Base-by-base conservation (phyloP, 2,797 vertebrate genomes). In the Enteromius paludinosus region DNA sequence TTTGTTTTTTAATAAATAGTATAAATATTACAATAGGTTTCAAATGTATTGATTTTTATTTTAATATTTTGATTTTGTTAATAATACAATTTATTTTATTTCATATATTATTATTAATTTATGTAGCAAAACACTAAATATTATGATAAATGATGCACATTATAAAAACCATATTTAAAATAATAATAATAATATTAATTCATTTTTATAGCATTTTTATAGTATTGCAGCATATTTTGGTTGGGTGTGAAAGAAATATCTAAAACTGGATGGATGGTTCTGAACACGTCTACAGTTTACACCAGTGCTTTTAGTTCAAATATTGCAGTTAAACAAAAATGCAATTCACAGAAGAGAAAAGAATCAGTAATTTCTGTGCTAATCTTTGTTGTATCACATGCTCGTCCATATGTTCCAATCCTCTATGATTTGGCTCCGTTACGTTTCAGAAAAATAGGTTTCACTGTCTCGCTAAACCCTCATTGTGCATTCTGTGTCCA, bases 401-500 rank as follows among this genome's bases (percentile, higher is more conserved):
- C 41, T 20, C n/a, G 9, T 38, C 38, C 28, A 28, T 78, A 52
- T 52, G 47, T 25, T 69, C 33, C 41, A 25, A 69, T 78, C 61
- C 25, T 73, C 17, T 18, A 4, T 23, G 25, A 68, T 30, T 69
- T 56, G 35, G 20, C 68, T 77, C 66, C 1, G 28, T 84, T 72
- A 38, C 23, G 30, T 78, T 64, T 45, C 23, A 69, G 41, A 33
- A 59, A 71, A 61, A 76, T 45, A 68, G 85, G 61, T 54, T 41
- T 64, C 30, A 10, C 7, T 74, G 80, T 84, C 62, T 33, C 54
- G 9, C 65, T 30, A 30, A 70, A 47, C 23, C 38, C 69, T 82
- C 65, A 68, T 75, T 80, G 47, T 78, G 81, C 35, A 76, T 79
- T 83, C 68, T 49, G 72, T 75, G 41, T 83, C 72, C 79, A 61